phyloP scores from a whole-genome alignment of 1,140 invertebrate genomes.

The Drosophila sechellia region DNA sequence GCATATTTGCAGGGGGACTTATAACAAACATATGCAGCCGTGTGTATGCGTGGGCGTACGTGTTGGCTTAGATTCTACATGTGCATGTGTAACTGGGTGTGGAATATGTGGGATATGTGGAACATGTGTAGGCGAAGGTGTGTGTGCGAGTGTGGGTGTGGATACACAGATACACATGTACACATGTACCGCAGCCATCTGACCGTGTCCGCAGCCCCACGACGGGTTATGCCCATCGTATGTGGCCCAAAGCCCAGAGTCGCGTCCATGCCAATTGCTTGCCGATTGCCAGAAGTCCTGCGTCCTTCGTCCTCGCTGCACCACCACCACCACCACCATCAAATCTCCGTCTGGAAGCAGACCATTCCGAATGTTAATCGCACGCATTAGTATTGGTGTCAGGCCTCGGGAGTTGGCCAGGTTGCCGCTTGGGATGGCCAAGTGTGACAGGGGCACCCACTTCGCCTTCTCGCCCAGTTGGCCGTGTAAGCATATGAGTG shows the following conservation, averaged over 20 bases:
- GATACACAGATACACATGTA: neutral
- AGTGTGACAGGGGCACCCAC: slow-evolving; percentile 20
- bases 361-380: slow-evolving; percentile 76
- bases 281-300: slow-evolving; percentile 34
- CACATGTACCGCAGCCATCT: slow-evolving; percentile 43
- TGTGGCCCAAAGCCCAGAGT: neutral
- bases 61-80: slow-evolving; percentile 51
- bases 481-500: neutral
- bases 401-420: slow-evolving; percentile 54
- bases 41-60: slow-evolving; percentile 27
- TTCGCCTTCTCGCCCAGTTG: too few species aligned
- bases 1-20: slow-evolving; percentile 72
- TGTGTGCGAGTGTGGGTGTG: slow-evolving; percentile 13
- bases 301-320: neutral
- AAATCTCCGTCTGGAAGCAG: slow-evolving; percentile 25
- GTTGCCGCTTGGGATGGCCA: slow-evolving; percentile 46
- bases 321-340: slow-evolving; percentile 10
- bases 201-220: slow-evolving; percentile 15
- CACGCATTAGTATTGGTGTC: slow-evolving; percentile 81
- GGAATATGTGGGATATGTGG: too few species aligned
- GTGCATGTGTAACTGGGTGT: too few species aligned
- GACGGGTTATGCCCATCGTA: neutral
- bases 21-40: slow-evolving; percentile 71
- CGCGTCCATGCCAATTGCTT: slow-evolving; percentile 34
- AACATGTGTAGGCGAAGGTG: neutral